Base-by-base conservation (phyloP, 1,140 invertebrate species). In the Zaprionus ornatus region DNA sequence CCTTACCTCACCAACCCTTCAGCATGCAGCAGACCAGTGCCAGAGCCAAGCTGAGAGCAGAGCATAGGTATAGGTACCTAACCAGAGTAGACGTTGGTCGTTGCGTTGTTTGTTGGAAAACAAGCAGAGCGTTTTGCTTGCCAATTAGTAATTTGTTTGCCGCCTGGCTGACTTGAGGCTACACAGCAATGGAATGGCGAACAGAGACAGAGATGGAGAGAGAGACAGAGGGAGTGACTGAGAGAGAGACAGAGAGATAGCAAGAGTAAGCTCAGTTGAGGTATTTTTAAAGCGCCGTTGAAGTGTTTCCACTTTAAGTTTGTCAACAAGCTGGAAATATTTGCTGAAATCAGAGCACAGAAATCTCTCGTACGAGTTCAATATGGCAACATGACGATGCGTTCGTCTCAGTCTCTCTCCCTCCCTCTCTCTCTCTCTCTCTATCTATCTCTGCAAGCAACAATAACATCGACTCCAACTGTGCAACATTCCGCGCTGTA, bases 61-160 rank as follows among this genome's bases (percentile, higher is more conserved):
- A 59, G 50, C 52, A 68, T 13, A 60, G 37, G 37, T 42, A 42
- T n/a, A 55, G 15, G 15, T 19, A 45, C 37, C 42, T 32, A 42
- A 42, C 37, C 56, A 37, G 23, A 72, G 29, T 27, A 56, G 68
- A 63, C 62, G n/a, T 65, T 57, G 56, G 21, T 68, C 56, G 50
- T 74, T 64, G 67, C 64, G 80, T 68, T 62, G 80, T 79, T 69
- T 90, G 81, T 78, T 84, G 65, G 84, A 81, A 83, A 88, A 88
- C 85, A 88, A 90, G 81, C 76, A 78, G 79, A 88, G 85, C 85
- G 82, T 88, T 88, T 88, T 90, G 86, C 86, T 88, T 90, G 85
- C 85, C 85, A 88, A 88, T 88, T 88, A 88, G 86, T 90, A 88
- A 88, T 88, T 85, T 90, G 81, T 82, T 80, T 78, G 80, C 80